These are phyloP conservation scores for Formicarius rufipectus DNA, from an alignment of 2,113 vertebrate species.

Conservation along the genomic window DNA sequence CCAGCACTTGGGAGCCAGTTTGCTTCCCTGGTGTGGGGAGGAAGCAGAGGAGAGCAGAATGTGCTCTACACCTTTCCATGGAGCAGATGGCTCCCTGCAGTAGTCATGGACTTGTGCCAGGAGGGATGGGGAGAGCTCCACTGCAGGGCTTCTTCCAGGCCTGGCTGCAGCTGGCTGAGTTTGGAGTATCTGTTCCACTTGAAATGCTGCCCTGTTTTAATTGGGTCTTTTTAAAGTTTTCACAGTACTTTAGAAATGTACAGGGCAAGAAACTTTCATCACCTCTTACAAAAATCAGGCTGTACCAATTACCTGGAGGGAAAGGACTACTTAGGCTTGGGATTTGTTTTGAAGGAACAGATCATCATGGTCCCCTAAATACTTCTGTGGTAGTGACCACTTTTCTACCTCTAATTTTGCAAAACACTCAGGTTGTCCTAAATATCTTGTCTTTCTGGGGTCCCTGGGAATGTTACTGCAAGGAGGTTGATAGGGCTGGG, in stretches of 20 bases:
- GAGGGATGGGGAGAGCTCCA: not conserved
- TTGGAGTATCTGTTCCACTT: not conserved
- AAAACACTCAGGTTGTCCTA: not conserved
- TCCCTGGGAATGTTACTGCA: not conserved
- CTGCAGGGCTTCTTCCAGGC: not conserved
- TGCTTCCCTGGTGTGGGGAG: not conserved
- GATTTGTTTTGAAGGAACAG: not conserved
- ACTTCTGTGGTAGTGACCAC: accelerated
- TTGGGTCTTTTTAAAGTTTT: not conserved
- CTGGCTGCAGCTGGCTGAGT: not conserved
- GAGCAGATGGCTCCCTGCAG: not conserved
- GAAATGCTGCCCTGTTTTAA: not conserved
- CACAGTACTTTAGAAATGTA: not conserved
- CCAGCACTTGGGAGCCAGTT: not conserved
- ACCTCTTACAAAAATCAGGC: not conserved
- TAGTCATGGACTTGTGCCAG: not conserved
- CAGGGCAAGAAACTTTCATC: not conserved
- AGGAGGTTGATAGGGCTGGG: not conserved
- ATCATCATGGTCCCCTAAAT: not conserved
- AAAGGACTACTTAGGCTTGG: not conserved
- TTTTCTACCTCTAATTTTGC: not conserved
- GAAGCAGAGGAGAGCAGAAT: not conserved
- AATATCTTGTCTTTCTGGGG: not conserved
- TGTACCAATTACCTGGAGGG: not conserved
- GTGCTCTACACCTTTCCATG: not conserved